Conservation (phyloP, 2,113 vertebrate genomes). For the Nicator chloris region DNA sequence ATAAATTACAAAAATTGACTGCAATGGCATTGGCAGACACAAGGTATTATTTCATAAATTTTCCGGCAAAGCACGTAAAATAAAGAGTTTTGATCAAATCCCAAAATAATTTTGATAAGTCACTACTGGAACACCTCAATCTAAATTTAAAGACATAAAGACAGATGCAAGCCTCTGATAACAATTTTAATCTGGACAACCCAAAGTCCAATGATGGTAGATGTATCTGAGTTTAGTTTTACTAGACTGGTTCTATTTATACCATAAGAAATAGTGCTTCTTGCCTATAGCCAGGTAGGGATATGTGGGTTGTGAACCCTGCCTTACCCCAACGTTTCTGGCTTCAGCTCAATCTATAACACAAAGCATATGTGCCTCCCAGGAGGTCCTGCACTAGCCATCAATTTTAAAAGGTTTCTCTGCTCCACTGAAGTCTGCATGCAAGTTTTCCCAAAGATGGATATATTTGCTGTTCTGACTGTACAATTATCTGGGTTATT, state of each 20-base stretch:
- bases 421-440: not conserved
- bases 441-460: slow-evolving; percentile 41
- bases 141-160: not conserved
- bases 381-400: not conserved
- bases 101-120: not conserved
- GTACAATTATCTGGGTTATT: slow-evolving; percentile 9
- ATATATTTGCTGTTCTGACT: not conserved
- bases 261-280: not conserved
- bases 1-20: not conserved
- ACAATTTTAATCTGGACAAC: not conserved
- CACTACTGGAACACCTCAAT: not conserved
- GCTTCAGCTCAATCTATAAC: not conserved
- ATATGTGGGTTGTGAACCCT: not conserved
- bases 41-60: not conserved
- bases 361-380: slow-evolving; percentile 1
- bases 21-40: not conserved
- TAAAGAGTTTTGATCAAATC: not conserved
- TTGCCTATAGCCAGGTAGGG: not conserved
- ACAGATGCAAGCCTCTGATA: not conserved
- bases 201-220: not conserved
- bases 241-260: not conserved
- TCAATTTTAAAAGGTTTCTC: not conserved
- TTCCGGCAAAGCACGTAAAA: not conserved
- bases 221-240: not conserved
- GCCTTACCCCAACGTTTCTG: not conserved